Conservation (phyloP, 2,888 invertebrate species). For the Portevinia maculata region DNA sequence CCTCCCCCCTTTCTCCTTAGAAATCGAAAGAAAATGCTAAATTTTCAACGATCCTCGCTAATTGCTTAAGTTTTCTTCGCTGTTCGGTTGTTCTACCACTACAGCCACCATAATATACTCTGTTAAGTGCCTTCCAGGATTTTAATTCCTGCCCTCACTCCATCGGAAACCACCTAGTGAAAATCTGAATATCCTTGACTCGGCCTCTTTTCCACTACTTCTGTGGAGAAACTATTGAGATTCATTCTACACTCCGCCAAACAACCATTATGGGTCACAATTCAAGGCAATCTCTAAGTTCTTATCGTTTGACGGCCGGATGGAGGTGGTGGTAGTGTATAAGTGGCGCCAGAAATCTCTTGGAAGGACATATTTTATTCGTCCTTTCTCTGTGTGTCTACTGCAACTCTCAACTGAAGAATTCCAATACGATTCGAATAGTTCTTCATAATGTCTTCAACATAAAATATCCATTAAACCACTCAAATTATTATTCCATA, state of each 20-base stretch:
- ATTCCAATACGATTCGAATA: slow-evolving; percentile 22
- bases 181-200: slow-evolving; percentile 66
- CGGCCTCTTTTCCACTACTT: neutral
- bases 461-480: slow-evolving; percentile 71
- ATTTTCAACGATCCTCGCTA: slow-evolving; percentile 61
- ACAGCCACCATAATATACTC: slow-evolving; percentile 4
- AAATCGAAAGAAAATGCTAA: slow-evolving; percentile 46
- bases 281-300: slow-evolving; percentile 33
- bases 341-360: slow-evolving; percentile 44
- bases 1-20: neutral
- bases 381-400: slow-evolving; percentile 2
- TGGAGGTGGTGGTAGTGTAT: slow-evolving; percentile 25
- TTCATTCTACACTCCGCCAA: slow-evolving; percentile 24
- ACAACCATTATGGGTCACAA: slow-evolving; percentile 45
- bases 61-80: slow-evolving; percentile 72
- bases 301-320: slow-evolving; percentile 38
- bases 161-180: slow-evolving; percentile 44
- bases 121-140: slow-evolving; percentile 54
- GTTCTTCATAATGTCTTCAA: slow-evolving; percentile 52
- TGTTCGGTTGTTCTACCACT: slow-evolving; percentile 38
- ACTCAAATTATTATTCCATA: slow-evolving; percentile 59
- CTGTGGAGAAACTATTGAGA: slow-evolving; percentile 25
- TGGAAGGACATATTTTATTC: slow-evolving; percentile 44
- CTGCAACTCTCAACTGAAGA: slow-evolving; percentile 24
- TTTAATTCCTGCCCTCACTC: slow-evolving; percentile 7